Conservation (phyloP, 1,140 invertebrate species). For the Fragariocoptes setiger region DNA sequence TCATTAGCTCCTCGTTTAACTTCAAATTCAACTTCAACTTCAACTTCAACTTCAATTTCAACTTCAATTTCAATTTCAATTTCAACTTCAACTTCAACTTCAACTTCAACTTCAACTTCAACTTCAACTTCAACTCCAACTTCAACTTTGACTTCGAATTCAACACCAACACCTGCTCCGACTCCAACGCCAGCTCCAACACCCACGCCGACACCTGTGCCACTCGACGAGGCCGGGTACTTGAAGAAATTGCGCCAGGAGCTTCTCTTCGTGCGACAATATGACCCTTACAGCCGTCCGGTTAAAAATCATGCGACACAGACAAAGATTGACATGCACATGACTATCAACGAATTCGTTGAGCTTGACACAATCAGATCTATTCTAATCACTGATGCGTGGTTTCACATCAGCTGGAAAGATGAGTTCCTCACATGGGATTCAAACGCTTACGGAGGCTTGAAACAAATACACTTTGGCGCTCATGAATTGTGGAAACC, state of each 20-base stretch:
- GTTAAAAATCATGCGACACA: background rate
- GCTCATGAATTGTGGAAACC: conserved; percentile 24
- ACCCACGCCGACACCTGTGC: no score
- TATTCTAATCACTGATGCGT: background rate
- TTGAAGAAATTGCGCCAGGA: background rate
- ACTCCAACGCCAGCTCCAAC: no score
- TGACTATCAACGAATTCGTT: background rate
- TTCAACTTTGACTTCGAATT: no score
- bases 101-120: no score
- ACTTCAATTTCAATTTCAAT: no score
- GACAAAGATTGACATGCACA: background rate
- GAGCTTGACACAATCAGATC: background rate
- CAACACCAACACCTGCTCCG: no score
- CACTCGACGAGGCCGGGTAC: background rate
- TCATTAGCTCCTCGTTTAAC: no score
- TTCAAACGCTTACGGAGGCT: conserved; percentile 19
- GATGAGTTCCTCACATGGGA: conserved; percentile 24
- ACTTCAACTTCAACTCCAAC: no score
- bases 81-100: no score
- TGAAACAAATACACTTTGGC: conserved; percentile 21
- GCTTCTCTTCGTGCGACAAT: background rate
- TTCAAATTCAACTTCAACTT: no score
- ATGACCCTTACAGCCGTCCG: background rate
- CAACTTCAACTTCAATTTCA: no score
- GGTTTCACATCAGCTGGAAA: conserved; percentile 16